Evolutionary conservation across 1,140 invertebrate genomes (phyloP), one percentile per base, ranked within the genome.

Genomic region (Drosophila lowei): DNA sequence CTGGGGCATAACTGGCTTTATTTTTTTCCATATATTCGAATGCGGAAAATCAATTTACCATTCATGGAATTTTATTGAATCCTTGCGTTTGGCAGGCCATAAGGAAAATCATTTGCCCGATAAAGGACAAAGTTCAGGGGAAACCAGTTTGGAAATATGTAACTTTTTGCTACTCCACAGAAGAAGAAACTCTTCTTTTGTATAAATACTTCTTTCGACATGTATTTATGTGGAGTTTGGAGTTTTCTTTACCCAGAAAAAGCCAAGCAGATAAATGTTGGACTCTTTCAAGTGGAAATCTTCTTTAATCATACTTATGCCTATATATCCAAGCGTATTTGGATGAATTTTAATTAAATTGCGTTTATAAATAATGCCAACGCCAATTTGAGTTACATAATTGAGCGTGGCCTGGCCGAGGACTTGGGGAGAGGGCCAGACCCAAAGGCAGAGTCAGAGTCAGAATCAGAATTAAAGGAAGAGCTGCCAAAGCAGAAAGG

Each of bases 321-420:
- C 18, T 18, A 1, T 2, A 18, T 18, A 18, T 18, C 18, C 18
- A 18, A 18, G 18, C 1, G 18, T 18, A 2, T 18, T 1, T 1
- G 18, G 18, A 18, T 72, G 63, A 85, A 79, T 72, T 85, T 77
- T 85, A 84, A 84, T 84, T 79, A 84, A 84, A 84, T 85, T 76
- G 76, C 42, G 65, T 62, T 83, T 84, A 84, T 77, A 80, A 80
- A 83, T 83, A 78, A 74, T 50, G 68, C 38, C 28, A 55, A 11
- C 25, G 43, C 28, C 63, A 79, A 83, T 86, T 86, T 85, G 73
- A 86, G 67, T 86, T 77, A 86, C 61, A 74, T 77, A 86, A 86
- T 85, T 86, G 71, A 72, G 44, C 50, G 55, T 47, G 61, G 61
- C 16, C 50, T 42, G 66, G 16, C 62, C 16, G 23, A 5, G 23